A percentile compares a stretch with the other conserved stretches of the same genome.
phyloP scores from a whole-genome alignment of 1,140 invertebrate species.

The Cecropterus lyciades region DNA sequence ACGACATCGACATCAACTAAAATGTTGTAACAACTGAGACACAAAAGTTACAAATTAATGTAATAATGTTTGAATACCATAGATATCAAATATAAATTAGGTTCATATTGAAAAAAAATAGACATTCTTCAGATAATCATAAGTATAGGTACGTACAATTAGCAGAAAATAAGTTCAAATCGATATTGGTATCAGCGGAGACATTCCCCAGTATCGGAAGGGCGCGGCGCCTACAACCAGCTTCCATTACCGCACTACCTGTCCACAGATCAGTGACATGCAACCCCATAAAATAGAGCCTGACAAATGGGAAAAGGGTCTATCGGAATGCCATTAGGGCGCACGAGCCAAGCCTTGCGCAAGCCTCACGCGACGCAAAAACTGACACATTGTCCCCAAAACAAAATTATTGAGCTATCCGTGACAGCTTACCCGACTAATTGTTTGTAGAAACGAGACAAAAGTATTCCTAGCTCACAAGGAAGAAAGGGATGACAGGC shows the following conservation, averaged over 20 bases:
- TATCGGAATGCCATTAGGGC: conserved; percentile 36
- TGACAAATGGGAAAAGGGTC: conserved; percentile 34
- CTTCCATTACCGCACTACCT: conserved; percentile 24
- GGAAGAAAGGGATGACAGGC: conserved; percentile 36
- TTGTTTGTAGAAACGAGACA: conserved; percentile 44
- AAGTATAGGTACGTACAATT: too few species aligned
- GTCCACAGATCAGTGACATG: conserved; percentile 20
- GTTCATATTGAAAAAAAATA: too few species aligned
- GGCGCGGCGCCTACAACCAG: conserved; percentile 6
- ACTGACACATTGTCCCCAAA: conserved; percentile 30
- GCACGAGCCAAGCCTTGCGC: conserved; percentile 53
- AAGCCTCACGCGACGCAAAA: conserved; percentile 40
- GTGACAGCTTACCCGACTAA: conserved; percentile 40
- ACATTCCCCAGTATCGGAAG: neutral
- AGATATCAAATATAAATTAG: too few species aligned
- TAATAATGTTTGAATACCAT: too few species aligned
- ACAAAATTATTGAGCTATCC: conserved; percentile 33
- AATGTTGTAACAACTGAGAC: too few species aligned
- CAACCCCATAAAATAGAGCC: conserved; percentile 30
- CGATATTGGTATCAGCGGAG: neutral
- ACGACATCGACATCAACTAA: too few species aligned
- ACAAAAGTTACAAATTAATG: too few species aligned
- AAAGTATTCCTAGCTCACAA: neutral
- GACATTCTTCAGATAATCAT: too few species aligned
- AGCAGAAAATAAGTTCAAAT: neutral